Percentiles rank a stretch among this genome's conserved stretches.
phyloP scores from a whole-genome alignment of 2,888 invertebrate genomes.

The Autographa gamma region DNA sequence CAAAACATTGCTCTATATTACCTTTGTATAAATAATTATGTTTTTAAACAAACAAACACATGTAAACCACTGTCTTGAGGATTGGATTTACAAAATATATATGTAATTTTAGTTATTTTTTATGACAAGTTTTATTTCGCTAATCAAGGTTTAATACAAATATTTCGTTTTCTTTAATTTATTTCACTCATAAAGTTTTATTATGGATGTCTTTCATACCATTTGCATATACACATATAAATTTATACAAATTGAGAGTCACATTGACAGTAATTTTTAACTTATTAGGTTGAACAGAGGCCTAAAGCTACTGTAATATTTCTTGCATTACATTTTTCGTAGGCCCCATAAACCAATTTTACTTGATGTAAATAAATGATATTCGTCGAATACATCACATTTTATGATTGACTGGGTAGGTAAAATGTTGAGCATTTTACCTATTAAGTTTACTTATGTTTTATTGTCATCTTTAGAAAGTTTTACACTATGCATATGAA shows the following conservation, averaged over 20 bases:
- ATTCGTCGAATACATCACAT: conserved; percentile 61
- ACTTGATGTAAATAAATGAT: conserved; percentile 51
- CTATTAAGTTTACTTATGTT: conserved; percentile 54
- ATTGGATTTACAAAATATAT: conserved; percentile 46
- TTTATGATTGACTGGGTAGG: conserved; percentile 49
- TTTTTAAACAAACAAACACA: conserved; percentile 35
- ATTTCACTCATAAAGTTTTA: conserved; percentile 18
- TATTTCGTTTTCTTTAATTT: conserved; percentile 37
- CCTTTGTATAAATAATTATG: conserved; percentile 42
- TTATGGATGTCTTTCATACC: conserved; percentile 18
- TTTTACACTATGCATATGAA: conserved; percentile 63
- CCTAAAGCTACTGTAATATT: conserved; percentile 39
- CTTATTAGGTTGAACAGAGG: conserved; percentile 35
- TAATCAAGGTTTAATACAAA: conserved; percentile 47
- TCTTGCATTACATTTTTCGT: conserved; percentile 30
- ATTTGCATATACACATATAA: conserved; percentile 22
- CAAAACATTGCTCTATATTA: conserved; percentile 41
- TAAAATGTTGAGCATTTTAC: conserved; percentile 72
- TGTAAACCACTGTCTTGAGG: conserved; percentile 44
- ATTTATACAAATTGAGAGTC: conserved; percentile 30
- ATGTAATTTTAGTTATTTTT: conserved; percentile 52
- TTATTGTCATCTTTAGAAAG: conserved; percentile 63
- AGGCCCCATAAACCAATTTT: conserved; percentile 30
- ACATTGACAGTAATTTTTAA: conserved; percentile 29
- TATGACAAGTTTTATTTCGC: conserved; percentile 43